These are phyloP conservation scores for Scaptomyza polygonia DNA, from an alignment of 2,888 invertebrate species.

Conservation along the genomic window DNA sequence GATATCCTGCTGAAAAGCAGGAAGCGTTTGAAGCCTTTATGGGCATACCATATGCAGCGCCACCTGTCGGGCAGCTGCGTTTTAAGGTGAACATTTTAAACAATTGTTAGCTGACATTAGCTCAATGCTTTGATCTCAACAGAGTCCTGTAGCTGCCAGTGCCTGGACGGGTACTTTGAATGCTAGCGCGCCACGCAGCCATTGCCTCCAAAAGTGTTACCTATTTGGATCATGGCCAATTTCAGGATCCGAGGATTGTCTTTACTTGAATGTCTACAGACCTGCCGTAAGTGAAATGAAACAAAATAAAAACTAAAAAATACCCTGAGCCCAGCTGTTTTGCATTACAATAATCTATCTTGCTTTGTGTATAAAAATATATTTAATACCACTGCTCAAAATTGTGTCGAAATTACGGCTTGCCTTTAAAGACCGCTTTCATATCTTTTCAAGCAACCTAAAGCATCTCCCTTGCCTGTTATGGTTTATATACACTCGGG, in stretches of 20 bases:
- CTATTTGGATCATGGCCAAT: conserved; percentile 65
- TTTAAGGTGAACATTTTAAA: conserved; percentile 68
- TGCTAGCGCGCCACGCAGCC: conserved; percentile 80
- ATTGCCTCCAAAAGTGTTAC: conserved; percentile 85
- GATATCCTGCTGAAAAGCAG: no score
- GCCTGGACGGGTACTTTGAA: conserved; percentile 70
- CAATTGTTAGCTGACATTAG: background rate
- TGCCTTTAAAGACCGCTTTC: no score
- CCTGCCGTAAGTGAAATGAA: conserved; percentile 65
- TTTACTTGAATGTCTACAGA: conserved; percentile 85
- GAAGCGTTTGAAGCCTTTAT: conserved; percentile 81
- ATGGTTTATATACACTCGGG: conserved; percentile 85
- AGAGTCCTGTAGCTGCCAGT: conserved; percentile 77
- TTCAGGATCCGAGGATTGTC: conserved; percentile 85
- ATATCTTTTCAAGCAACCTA: conserved; percentile 17
- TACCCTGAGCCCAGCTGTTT: no score
- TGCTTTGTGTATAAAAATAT: no score
- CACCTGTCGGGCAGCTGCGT: conserved; percentile 80
- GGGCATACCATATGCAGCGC: conserved; percentile 82
- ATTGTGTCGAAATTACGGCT: no score
- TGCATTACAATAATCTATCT: no score
- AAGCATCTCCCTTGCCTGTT: conserved; percentile 77
- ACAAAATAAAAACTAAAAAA: background rate
- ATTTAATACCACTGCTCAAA: no score
- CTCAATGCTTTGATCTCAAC: background rate